Base-by-base conservation (phyloP, 2,888 invertebrate species). In the Orgyia antiqua region DNA sequence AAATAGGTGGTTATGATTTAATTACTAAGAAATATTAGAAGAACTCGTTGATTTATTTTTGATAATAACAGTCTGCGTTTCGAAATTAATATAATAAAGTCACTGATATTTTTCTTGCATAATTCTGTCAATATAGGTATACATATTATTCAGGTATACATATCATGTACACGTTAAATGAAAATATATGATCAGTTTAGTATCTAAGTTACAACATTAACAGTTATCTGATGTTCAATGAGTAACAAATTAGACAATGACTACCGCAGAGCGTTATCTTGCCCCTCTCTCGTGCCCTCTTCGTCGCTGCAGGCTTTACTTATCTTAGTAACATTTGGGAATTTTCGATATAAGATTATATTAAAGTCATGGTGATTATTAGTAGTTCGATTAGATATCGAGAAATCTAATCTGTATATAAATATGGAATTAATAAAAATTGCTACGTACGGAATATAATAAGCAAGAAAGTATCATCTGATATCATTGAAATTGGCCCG, bases 171-270 rank as follows among this genome's bases (percentile, higher is more conserved):
- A n/a, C n/a, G n/a, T n/a, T n/a, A n/a, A 15, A 15, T 15, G 15
- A 42, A 31, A 32, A 51, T 36, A 36, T 30, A 42, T 36, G 17
- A 20, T 47, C 37, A 45, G 47, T 46, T 42, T 47, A 46, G 53
- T 58, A 60, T 58, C 58, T 47, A 39, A 51, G 31, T 46, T 45
- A 45, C 41, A 43, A 54, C 55, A 62, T 66, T 64, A 64, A 58
- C 50, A 63, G 63, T 66, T 77, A 77, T 77, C 72, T 60, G 47
- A 59, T 56, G 49, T 55, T 63, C 70, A 72, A 73, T 73, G 69
- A 69, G 71, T 71, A 69, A 78, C 77, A 76, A 78, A 78, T 76
- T 69, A 75, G 64, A 63, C 51, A 58, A 60, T 59, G 59, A 60
- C 64, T 64, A 60, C 62, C 60, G 58, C 63, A 55, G 57, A 58